phyloP scores from a whole-genome alignment of 2,113 vertebrate species.

The Scomber colias region DNA sequence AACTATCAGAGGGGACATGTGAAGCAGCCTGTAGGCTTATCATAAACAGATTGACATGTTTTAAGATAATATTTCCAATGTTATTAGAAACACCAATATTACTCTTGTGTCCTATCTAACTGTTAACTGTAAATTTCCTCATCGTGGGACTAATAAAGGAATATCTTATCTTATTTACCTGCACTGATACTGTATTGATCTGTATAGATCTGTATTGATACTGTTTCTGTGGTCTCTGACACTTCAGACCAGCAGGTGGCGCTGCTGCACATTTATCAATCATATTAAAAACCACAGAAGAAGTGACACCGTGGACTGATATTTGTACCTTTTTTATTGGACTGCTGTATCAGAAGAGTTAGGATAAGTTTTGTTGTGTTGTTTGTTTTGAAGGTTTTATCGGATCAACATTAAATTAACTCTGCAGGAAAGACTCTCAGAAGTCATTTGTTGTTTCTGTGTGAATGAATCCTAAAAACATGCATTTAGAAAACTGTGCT shows the following conservation, averaged over 20 bases:
- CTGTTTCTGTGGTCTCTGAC: not conserved
- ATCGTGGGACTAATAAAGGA: too few species aligned
- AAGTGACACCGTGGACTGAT: not conserved
- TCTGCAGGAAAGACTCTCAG: not conserved
- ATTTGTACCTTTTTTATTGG: not conserved
- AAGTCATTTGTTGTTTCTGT: not conserved
- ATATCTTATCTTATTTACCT: too few species aligned
- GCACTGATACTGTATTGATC: too few species aligned
- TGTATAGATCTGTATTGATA: too few species aligned
- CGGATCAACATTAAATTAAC: not conserved
- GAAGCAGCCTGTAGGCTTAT: too few species aligned
- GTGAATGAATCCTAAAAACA: not conserved
- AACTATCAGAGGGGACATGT: too few species aligned
- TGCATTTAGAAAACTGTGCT: not conserved
- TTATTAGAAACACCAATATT: too few species aligned
- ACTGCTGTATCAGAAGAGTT: not conserved
- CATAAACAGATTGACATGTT: too few species aligned
- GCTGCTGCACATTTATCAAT: not conserved
- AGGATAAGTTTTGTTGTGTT: not conserved
- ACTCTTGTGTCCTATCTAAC: too few species aligned
- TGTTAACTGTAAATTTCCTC: too few species aligned
- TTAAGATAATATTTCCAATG: too few species aligned
- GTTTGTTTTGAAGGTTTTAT: not conserved
- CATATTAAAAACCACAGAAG: not conserved
- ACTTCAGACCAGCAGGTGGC: constrained; percentile 8